Base-by-base conservation (phyloP, 2,797 vertebrate species). In the Sebastes diploproa region DNA sequence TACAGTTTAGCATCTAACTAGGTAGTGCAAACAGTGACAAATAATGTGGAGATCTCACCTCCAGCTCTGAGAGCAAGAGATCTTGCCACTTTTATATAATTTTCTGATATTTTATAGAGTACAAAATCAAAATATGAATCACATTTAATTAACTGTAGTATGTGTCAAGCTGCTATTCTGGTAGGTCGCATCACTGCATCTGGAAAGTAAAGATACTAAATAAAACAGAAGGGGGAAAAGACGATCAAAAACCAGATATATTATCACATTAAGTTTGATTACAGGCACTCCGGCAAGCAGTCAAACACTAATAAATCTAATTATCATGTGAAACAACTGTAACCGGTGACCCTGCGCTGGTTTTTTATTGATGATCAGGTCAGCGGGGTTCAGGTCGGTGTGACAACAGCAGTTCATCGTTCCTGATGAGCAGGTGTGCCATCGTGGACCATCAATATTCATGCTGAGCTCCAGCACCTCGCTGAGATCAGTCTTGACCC, bases 401-500 rank as follows among this genome's bases (percentile, higher is more conserved):
- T 29, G 72, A 82, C 79, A 62, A 25, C 77, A 62, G 83, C 77
- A 32, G 71, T 34, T 72, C 7, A 9, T 0, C 50, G 3, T 20
- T 46, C 4, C 29, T 14, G 74, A 54, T 65, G 81, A 87, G 89
- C 91, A 91, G 91, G 86, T 90, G 88, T 78, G 84, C 66, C 84
- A 52, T 77, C 1, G 2, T 2, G 46, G 52, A 75, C 32, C 85
- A 82, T 93, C 88, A 82, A 89, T 92, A 90, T 90, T 87, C 74
- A 82, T 42, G 77, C 76, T 75, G 75, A 36, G 66, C 82, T 74
- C 30, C 78, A 32, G 79, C 82, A 13, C 62, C 91, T 80, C 36
- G 25, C 91, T 67, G 91, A 87, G 93, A 90, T 91, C 87, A 90
- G 83, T 81, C 75, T 68, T 42, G 70, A 77, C 78, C 87, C 42